Percentiles rank a stretch among this genome's conserved stretches.
These are phyloP conservation scores for Tenualosa ilisha DNA, from an alignment of 2,797 vertebrate species.

Conservation along the genomic window DNA sequence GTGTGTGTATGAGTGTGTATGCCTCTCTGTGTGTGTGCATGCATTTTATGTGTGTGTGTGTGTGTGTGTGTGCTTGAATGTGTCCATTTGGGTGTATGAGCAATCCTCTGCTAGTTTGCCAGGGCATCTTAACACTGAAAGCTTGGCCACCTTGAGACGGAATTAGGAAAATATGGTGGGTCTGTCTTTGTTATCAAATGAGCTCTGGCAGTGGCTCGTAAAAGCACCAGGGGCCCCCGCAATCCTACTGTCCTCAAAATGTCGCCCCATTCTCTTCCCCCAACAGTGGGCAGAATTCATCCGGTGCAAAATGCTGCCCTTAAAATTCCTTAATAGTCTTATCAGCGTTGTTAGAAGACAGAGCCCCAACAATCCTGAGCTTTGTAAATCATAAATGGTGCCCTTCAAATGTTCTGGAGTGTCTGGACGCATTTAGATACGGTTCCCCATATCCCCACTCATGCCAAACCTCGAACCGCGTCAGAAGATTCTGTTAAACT, in stretches of 20 bases:
- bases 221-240: constrained; percentile 49
- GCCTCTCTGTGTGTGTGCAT: background rate
- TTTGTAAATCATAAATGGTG: constrained; percentile 60
- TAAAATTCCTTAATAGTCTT: constrained; percentile 61
- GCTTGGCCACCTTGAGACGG: constrained; percentile 18
- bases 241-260: constrained; percentile 53
- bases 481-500: constrained; percentile 61
- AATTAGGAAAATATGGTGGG: constrained; percentile 26
- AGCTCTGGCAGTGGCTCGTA: constrained; percentile 53
- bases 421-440: constrained; percentile 66
- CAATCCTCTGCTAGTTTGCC: background rate
- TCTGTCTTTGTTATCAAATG: constrained; percentile 48
- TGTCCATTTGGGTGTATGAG: background rate
- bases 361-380: constrained; percentile 54
- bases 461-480: constrained; percentile 63
- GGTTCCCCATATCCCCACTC: constrained; percentile 58
- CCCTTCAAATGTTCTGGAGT: constrained; percentile 68
- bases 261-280: constrained; percentile 47
- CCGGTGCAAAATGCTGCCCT: constrained; percentile 49
- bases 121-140: background rate
- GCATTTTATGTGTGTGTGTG: background rate
- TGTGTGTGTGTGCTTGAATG: background rate
- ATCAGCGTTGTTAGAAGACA: constrained; percentile 59
- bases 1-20: background rate
- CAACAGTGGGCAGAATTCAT: constrained; percentile 50